Conservation (phyloP, 2,888 invertebrate genomes). For the Sinohyriopsis cumingii region DNA sequence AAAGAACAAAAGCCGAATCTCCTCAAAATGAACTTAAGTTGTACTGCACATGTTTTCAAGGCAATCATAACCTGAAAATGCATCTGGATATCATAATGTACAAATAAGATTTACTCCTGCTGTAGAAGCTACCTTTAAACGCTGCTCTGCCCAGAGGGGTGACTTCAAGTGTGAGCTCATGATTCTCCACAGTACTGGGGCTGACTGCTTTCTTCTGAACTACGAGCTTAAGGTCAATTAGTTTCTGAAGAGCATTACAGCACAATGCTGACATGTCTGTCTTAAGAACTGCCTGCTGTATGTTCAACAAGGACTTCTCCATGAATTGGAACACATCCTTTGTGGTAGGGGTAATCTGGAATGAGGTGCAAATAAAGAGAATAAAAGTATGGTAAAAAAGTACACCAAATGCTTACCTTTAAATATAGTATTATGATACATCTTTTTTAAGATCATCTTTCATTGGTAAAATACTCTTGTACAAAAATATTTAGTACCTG, state of each 20-base stretch:
- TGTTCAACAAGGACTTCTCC: constrained; percentile 78
- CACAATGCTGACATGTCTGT: constrained; percentile 50
- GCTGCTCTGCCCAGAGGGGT: constrained; percentile 83
- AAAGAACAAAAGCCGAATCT: too few relatives aligned
- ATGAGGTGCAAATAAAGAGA: not conserved
- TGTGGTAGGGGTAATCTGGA: constrained; percentile 47
- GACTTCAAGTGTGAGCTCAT: constrained; percentile 52
- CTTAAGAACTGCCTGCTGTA: constrained; percentile 73
- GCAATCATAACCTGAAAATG: too few relatives aligned
- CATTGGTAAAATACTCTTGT: too few relatives aligned
- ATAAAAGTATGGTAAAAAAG: not conserved
- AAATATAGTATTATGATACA: too few relatives aligned
- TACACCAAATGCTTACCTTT: not conserved
- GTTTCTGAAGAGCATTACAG: constrained; percentile 52
- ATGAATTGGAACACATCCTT: constrained; percentile 72
- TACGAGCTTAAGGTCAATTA: constrained; percentile 60
- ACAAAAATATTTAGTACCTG: too few relatives aligned
- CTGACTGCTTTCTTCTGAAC: constrained; percentile 36
- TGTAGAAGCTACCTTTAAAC: constrained; percentile 79
- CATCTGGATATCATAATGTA: too few relatives aligned
- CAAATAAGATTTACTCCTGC: too few relatives aligned
- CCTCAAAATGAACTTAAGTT: too few relatives aligned
- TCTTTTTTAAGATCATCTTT: too few relatives aligned
- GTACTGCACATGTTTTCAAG: too few relatives aligned
- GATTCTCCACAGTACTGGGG: constrained; percentile 20